These are phyloP conservation scores for Pinna nobilis DNA, from an alignment of 1,140 invertebrate species.

Conservation along the genomic window DNA sequence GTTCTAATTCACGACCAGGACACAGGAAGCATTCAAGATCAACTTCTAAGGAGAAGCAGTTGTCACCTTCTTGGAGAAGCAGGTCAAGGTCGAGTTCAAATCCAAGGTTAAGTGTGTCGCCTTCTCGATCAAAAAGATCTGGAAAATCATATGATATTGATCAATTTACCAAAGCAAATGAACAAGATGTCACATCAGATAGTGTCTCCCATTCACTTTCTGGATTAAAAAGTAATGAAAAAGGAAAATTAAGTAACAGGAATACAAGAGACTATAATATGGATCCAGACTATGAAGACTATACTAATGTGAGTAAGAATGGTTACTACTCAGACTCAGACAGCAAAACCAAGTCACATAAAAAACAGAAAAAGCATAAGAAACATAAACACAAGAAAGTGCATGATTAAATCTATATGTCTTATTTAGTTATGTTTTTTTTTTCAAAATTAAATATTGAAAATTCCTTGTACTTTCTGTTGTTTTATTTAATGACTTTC, in stretches of 20 bases:
- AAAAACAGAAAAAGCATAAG: constrained; percentile 29
- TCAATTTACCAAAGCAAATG: not conserved
- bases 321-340: not conserved
- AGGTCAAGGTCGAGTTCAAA: constrained; percentile 2
- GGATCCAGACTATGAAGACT: not conserved
- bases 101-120: not conserved
- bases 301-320: not conserved
- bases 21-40: constrained; percentile 19
- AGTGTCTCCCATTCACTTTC: too few relatives aligned
- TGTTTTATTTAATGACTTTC: too few relatives aligned
- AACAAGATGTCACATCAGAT: not conserved
- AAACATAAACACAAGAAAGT: constrained; percentile 28
- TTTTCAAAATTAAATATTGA: too few relatives aligned
- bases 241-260: too few relatives aligned
- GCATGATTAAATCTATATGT: constrained; percentile 2
- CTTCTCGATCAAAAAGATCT: not conserved
- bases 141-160: not conserved
- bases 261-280: too few relatives aligned
- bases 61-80: not conserved
- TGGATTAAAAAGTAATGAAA: too few relatives aligned
- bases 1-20: constrained; percentile 19
- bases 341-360: not conserved
- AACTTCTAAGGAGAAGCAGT: not conserved
- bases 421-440: too few relatives aligned
- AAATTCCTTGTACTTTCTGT: too few relatives aligned